Evolutionary conservation across 2,888 invertebrate species (phyloP).

Genomic region (Pterobdella sp.): DNA sequence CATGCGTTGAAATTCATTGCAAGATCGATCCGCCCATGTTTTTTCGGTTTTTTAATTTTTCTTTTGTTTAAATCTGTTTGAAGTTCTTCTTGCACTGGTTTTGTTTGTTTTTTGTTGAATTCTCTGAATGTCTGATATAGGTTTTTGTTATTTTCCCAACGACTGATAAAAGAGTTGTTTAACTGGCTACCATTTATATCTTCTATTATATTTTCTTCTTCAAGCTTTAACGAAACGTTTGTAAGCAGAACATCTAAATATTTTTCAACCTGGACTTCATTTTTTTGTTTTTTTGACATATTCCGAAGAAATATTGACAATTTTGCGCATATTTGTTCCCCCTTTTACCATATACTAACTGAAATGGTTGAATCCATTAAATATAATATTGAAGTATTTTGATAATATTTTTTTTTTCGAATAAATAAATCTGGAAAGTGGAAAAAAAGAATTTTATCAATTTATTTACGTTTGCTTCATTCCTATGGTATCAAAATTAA

Average conservation of each 20-base stretch:
- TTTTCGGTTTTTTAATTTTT: neutral
- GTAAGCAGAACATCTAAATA: neutral
- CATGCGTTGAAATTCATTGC: constrained; percentile 19
- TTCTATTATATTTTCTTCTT: neutral
- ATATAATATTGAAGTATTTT: too few relatives aligned
- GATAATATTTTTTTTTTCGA: too few relatives aligned
- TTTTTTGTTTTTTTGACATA: neutral
- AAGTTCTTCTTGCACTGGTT: neutral
- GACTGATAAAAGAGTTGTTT: neutral
- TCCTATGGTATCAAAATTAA: neutral
- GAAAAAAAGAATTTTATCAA: too few relatives aligned
- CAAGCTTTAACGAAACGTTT: neutral
- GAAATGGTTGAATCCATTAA: too few relatives aligned
- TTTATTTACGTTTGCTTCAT: neutral
- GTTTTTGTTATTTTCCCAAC: neutral
- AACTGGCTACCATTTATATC: neutral
- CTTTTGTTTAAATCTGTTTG: neutral
- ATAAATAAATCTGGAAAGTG: too few relatives aligned
- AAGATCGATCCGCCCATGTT: constrained; percentile 4
- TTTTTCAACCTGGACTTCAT: neutral
- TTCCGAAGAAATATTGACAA: neutral
- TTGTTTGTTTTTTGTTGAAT: constrained; percentile 3
- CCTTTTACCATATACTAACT: neutral
- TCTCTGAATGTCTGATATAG: neutral
- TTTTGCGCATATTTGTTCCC: constrained; percentile 3